Conservation (phyloP, 1,140 invertebrate species). For the Sminthurides bifidus region DNA sequence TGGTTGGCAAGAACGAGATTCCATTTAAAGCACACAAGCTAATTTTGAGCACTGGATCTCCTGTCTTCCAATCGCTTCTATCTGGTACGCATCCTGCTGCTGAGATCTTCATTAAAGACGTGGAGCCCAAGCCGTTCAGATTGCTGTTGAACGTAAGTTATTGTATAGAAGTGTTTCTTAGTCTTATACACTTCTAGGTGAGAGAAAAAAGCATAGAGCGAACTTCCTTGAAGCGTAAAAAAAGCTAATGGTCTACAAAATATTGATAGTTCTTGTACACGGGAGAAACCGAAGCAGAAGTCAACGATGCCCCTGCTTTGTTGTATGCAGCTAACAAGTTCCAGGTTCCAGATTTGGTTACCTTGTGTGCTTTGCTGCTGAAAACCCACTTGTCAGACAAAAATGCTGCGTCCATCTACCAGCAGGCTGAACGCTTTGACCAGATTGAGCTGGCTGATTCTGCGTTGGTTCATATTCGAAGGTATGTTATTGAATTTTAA, state of each 20-base stretch:
- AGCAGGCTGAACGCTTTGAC: slow-evolving; percentile 1
- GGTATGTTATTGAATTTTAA: not conserved
- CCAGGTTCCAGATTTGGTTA: slow-evolving; percentile 4
- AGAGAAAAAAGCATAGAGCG: no score
- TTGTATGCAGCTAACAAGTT: slow-evolving; percentile 3
- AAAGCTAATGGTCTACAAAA: not conserved
- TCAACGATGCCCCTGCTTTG: not conserved
- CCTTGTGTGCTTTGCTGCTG: not conserved
- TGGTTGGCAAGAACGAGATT: slow-evolving; percentile 7
- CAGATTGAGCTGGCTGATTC: not conserved
- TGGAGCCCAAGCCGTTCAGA: slow-evolving; percentile 4
- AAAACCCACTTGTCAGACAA: slow-evolving; percentile 5
- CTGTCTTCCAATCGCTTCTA: not conserved
- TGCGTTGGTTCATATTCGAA: slow-evolving; percentile 8
- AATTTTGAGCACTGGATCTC: slow-evolving; percentile 9
- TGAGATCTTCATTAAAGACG: slow-evolving; percentile 1
- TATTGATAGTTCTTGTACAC: slow-evolving; percentile 12
- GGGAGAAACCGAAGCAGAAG: not conserved
- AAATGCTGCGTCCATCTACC: slow-evolving; percentile 1
- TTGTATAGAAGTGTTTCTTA: not conserved
- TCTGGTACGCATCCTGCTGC: not conserved
- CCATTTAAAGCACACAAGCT: slow-evolving; percentile 9
- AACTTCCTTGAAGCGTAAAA: not conserved
- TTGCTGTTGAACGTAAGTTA: not conserved
- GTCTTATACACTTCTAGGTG: not conserved